A percentile compares a stretch with the other conserved stretches of the same genome.
Conservation (phyloP, 2,797 vertebrate species). For the Crocodylus rhombifer region DNA sequence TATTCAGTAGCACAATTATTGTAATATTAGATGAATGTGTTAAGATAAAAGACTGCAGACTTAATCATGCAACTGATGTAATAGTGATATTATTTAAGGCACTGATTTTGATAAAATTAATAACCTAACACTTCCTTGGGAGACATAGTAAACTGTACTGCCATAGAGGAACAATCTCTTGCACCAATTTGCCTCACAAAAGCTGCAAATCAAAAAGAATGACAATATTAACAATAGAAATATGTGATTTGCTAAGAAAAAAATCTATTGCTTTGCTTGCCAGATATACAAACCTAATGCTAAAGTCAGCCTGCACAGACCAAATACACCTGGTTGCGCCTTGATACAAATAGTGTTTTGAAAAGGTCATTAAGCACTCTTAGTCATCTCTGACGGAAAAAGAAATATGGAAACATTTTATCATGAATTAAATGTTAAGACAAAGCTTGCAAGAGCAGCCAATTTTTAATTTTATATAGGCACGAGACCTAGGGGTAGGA, state of each 20-base stretch:
- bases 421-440: background rate
- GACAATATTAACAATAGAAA: background rate
- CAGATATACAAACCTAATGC: slow-evolving; percentile 2
- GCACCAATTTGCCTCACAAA: background rate
- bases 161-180: background rate
- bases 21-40: background rate
- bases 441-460: slow-evolving; percentile 10
- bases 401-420: background rate
- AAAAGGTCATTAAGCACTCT: slow-evolving; percentile 10
- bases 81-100: background rate
- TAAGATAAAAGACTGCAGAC: background rate
- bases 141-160: background rate
- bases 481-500: background rate
- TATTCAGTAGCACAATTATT: background rate
- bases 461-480: background rate
- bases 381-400: background rate
- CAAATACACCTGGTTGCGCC: background rate
- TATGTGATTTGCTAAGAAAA: background rate
- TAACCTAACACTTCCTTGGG: background rate
- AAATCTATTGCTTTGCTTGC: background rate
- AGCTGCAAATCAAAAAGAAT: background rate
- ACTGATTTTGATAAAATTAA: background rate
- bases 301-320: background rate
- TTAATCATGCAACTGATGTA: background rate
- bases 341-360: background rate